Conservation (phyloP, 2,113 vertebrate species). For the Anolis sagrei region DNA sequence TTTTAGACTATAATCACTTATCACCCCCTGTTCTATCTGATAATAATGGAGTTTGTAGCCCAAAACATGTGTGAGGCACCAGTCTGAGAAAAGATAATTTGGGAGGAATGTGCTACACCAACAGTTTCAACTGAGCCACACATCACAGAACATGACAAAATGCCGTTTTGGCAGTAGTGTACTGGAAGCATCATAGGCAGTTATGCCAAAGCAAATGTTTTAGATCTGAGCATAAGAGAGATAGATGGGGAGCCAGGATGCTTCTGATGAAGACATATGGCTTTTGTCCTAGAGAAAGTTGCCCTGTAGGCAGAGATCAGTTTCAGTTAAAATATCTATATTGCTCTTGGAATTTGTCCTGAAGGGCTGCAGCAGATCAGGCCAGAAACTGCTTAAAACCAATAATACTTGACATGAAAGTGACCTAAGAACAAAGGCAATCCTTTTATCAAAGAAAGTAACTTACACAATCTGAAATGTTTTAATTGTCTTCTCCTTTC, state of each 20-base stretch:
- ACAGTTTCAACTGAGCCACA: neutral
- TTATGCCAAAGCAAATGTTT: constrained; percentile 9
- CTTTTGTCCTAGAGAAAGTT: constrained; percentile 1
- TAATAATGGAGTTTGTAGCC: too few species aligned
- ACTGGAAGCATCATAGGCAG: neutral
- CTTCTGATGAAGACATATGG: constrained; percentile 3
- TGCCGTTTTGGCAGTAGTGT: neutral
- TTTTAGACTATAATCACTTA: too few species aligned
- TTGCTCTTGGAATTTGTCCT: neutral
- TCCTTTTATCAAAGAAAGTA: neutral
- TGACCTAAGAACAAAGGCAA: neutral
- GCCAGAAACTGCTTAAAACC: neutral
- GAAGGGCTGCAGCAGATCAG: neutral
- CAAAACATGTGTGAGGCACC: neutral
- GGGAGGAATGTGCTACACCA: neutral
- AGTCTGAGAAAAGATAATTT: neutral
- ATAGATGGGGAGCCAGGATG: constrained; percentile 8
- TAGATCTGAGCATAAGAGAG: neutral
- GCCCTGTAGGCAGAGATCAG: neutral
- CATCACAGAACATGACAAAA: neutral
- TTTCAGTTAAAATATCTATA: neutral
- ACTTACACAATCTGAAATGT: neutral
- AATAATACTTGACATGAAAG: constrained; percentile 3
- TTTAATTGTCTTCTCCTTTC: neutral
- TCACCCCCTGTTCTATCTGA: too few species aligned